These are phyloP conservation scores for Pluvialis apricaria DNA, from an alignment of 2,113 vertebrate species.

Conservation along the genomic window DNA sequence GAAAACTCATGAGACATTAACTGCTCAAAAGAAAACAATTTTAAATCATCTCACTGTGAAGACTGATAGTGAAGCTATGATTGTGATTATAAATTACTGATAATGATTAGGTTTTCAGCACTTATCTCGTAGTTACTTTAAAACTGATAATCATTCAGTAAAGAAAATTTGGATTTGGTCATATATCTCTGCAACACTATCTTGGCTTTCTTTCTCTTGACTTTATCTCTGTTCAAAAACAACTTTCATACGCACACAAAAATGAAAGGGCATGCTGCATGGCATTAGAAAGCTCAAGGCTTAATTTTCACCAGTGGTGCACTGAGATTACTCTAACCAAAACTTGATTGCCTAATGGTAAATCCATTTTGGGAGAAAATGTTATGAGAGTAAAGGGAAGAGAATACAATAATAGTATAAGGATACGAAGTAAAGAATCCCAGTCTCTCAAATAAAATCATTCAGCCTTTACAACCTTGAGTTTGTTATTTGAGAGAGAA, in stretches of 20 bases:
- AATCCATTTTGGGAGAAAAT: neutral
- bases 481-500: neutral
- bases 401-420: neutral
- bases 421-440: neutral
- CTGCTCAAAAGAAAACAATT: conserved; percentile 59
- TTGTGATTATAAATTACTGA: conserved; percentile 53
- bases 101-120: conserved; percentile 25
- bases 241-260: neutral
- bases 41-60: conserved; percentile 36
- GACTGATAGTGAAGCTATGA: conserved; percentile 32
- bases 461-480: neutral
- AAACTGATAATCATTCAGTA: conserved; percentile 44
- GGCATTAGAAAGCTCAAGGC: conserved; percentile 1
- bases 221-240: conserved; percentile 18
- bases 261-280: neutral
- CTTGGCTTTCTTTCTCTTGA: conserved; percentile 9
- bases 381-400: neutral
- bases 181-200: conserved; percentile 27
- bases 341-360: neutral
- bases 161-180: conserved; percentile 41
- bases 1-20: conserved; percentile 41
- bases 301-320: neutral
- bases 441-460: neutral
- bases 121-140: conserved; percentile 55
- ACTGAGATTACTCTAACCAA: neutral